A percentile compares a stretch with the other conserved stretches of the same genome.
Conservation (phyloP, 1,140 invertebrate genomes). For the Pteromalus puparum region DNA sequence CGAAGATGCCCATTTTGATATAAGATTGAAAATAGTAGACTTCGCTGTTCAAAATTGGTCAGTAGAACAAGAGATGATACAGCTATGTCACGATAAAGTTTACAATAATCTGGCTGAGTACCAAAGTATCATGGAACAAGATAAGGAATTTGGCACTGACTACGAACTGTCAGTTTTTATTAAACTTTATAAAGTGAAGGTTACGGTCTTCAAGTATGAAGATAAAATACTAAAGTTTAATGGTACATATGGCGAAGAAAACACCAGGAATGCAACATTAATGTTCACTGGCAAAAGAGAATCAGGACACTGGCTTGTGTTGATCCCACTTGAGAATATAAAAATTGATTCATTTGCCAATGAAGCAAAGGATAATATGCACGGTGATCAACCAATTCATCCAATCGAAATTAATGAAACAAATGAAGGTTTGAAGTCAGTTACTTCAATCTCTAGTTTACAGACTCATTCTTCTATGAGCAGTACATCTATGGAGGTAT, state of each 20-base stretch:
- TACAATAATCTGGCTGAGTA: neutral
- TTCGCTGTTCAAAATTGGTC: conserved; percentile 13
- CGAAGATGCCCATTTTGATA: conserved; percentile 7
- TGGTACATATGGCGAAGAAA: neutral
- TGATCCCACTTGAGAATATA: neutral
- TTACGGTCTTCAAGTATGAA: neutral
- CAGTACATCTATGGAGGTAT: too few relatives aligned
- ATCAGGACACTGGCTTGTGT: neutral
- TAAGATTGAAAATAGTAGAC: conserved; percentile 31
- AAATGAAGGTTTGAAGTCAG: too few relatives aligned
- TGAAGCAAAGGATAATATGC: too few relatives aligned
- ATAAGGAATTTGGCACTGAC: conserved; percentile 3
- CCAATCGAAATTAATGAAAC: too few relatives aligned
- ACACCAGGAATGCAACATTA: neutral
- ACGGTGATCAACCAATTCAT: too few relatives aligned
- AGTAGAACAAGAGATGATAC: neutral
- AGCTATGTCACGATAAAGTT: neutral
- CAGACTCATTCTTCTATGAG: too few relatives aligned
- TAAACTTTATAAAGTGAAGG: neutral
- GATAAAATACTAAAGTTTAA: neutral
- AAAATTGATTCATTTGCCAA: neutral
- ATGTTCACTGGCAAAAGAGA: neutral
- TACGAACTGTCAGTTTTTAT: conserved; percentile 19
- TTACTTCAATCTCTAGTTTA: too few relatives aligned
- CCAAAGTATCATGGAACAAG: neutral